Evolutionary conservation across 2,888 invertebrate species (phyloP), one percentile per base, ranked within the genome.

Genomic region (Dasysyrphus albostriatus): DNA sequence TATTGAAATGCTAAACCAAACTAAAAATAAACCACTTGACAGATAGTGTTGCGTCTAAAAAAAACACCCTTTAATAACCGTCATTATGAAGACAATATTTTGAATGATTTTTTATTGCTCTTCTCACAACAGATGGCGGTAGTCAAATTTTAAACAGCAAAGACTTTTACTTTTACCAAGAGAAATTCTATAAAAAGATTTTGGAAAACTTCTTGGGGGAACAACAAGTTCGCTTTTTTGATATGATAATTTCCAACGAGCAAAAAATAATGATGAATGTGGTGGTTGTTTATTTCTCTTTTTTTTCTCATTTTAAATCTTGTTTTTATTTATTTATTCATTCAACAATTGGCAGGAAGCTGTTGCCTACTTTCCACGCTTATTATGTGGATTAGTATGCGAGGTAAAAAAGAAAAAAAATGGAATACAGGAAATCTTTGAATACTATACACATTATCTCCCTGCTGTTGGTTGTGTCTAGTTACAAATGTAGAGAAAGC

Each of bases 371-470:
- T 83, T 78, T 83, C 74, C 78, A 78, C 74, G 42, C 47, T 63
- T 70, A 56, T 78, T 70, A 74, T 61, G 54, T 73, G 63, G 67
- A 72, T 77, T 67, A 72, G 72, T 83, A 73, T 72, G 69, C 74
- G 59, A 67, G 39, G 54, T 75, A 67, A 67, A 74, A 24, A 44
- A 19, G 6, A 12, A 39, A 58, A 37, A 19, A 58, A 37, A 83
- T 72, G 58, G 32, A 54, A 83, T 78, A 78, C 69, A 72, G 83
- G 67, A 74, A 83, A 78, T 78, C 67, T 69, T 59, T 69, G 59
- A 42, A 19, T 54, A 34, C 34, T 14, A 39, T 7, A n/a, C 19
- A 39, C 12, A 39, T 12, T 16, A 37, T 73, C 47, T 74, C 51
- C 44, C 24, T 67, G 63, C 29, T 67, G 67, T 67, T 67, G 49